Base-by-base conservation (phyloP, 2,797 vertebrate genomes). In the Leptodactylus fallax region DNA sequence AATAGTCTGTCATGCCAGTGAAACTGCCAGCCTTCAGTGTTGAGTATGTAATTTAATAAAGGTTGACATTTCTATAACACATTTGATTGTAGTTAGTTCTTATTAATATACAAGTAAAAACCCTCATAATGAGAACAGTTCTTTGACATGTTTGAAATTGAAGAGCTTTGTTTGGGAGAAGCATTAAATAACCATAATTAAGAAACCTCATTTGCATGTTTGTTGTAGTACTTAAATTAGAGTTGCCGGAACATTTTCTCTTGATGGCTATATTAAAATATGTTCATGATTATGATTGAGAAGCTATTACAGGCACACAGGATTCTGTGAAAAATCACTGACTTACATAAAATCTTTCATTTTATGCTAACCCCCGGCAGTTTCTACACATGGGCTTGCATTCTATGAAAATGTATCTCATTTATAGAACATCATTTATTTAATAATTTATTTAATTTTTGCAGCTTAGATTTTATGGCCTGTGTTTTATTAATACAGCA, bases 201-300 rank as follows among this genome's bases (percentile, higher is more conserved):
- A 79, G 88, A 83, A 89, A 86, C 47, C 84, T 86, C 88, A 89
- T 89, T 86, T 89, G 88, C 88, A 89, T 89, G 84, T 89, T 86
- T 89, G 87, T 89, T 86, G 61, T 79, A 85, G 80, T 83, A 86
- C 85, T 86, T 89, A 89, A 89, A 86, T 86, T 86, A 79, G 88
- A 83, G 85, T 86, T 89, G 88, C 85, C 51, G 72, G 85, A 89
- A 89, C 84, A 89, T 89, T 89, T 86, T 89, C 84, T 79, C 63
- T 89, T 86, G 88, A 89, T 89, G 88, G 88, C 85, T 89, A 45
- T 83, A 89, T 83, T 86, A 89, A 89, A 89, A 86, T 89, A 86
- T 89, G 87, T 86, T 83, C 71, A 86, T 79, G 85, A 89, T 89
- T 89, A 89, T 86, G 79, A 89, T 86, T 86, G 88, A 89, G 79